Conservation (phyloP, 2,113 vertebrate species). For the Hydropotes inermis region DNA sequence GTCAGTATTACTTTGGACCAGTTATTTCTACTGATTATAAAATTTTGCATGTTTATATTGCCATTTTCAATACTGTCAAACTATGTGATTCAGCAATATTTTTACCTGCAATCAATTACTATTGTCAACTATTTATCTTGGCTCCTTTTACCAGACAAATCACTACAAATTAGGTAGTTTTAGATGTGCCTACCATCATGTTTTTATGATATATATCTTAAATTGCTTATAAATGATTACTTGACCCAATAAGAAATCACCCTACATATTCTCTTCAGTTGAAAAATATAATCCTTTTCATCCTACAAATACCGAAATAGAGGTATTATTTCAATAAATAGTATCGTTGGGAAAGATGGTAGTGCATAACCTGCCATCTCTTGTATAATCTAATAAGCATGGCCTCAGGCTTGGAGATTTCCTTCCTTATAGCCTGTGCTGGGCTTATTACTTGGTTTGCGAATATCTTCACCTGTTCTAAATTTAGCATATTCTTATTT, state of each 20-base stretch:
- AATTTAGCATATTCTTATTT: background rate
- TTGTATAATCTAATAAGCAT: background rate
- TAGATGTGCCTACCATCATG: background rate
- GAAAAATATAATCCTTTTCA: background rate
- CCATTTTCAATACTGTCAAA: background rate
- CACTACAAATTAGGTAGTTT: background rate
- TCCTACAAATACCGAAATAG: background rate
- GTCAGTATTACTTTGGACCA: background rate
- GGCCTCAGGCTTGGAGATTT: background rate
- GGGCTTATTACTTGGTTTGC: background rate
- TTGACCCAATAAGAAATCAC: background rate
- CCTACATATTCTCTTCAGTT: background rate
- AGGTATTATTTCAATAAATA: background rate
- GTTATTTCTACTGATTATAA: background rate
- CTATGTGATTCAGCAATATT: background rate
- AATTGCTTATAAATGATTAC: background rate
- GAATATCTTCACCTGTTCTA: background rate
- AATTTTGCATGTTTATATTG: background rate
- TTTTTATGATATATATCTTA: background rate
- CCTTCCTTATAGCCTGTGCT: background rate
- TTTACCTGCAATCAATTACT: background rate
- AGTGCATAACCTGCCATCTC: background rate
- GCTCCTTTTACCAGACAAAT: background rate
- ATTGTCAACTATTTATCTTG: background rate
- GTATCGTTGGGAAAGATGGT: background rate